Evolutionary conservation across 2,888 invertebrate species (phyloP).

Genomic region (Cantharis rustica): DNA sequence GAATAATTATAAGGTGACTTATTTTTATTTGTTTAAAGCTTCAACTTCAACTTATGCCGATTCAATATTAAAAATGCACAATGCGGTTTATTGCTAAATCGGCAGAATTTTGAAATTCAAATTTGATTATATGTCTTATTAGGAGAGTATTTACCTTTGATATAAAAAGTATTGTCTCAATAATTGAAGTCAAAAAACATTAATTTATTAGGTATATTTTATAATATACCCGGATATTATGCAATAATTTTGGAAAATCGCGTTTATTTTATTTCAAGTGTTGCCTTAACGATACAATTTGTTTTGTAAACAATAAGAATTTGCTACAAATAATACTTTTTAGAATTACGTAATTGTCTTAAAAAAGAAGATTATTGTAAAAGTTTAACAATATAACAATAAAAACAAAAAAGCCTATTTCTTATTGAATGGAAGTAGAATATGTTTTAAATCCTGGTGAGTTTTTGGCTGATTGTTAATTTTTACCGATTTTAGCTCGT

Average conservation of each 20-base stretch:
- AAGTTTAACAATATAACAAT: slow-evolving; percentile 1
- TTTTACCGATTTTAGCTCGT: background rate
- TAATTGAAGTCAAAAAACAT: no score
- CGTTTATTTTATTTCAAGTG: background rate
- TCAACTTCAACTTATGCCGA: no score
- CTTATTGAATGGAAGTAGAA: slow-evolving; percentile 13
- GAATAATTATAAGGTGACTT: no score
- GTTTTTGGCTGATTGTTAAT: background rate
- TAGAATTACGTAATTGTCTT: slow-evolving; percentile 4
- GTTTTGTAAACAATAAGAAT: slow-evolving; percentile 19
- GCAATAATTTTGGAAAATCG: background rate
- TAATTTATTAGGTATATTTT: background rate
- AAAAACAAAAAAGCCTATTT: slow-evolving; percentile 4
- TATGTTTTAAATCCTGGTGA: slow-evolving; percentile 13
- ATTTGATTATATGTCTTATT: background rate
- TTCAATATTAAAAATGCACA: no score
- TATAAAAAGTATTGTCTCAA: no score
- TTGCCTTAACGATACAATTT: slow-evolving; percentile 5
- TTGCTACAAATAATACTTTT: background rate
- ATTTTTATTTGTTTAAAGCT: no score
- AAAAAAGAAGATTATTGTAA: slow-evolving; percentile 18
- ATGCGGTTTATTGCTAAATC: no score
- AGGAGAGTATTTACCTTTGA: no score
- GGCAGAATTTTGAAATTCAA: background rate
- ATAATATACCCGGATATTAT: background rate